These are phyloP conservation scores for Aphelinus atriplicis DNA, from an alignment of 1,140 invertebrate genomes.

Conservation along the genomic window DNA sequence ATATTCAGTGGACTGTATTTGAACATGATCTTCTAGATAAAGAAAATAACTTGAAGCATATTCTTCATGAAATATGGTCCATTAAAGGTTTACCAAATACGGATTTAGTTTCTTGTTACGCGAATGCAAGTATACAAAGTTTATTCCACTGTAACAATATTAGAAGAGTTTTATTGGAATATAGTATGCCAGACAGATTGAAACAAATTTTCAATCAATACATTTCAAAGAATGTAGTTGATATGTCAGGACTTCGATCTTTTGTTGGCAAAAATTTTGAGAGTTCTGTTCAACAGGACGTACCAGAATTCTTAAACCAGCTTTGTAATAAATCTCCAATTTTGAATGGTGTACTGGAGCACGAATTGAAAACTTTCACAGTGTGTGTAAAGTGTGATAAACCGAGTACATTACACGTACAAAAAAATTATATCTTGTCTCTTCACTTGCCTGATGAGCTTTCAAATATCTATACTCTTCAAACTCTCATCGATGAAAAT, in stretches of 20 bases:
- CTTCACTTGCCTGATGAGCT: background rate
- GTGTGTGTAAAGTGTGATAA: background rate
- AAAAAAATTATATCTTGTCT: constrained; percentile 1
- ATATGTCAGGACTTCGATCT: background rate
- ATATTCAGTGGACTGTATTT: constrained; percentile 2
- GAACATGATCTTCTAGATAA: constrained; percentile 1
- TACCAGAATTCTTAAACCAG: background rate
- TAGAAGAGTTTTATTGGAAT: background rate
- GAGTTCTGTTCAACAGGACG: background rate
- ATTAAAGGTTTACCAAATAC: constrained; percentile 32
- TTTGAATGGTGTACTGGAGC: background rate
- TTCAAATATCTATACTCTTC: background rate
- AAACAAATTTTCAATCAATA: constrained; percentile 3
- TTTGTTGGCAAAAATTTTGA: background rate
- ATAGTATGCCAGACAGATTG: too few species aligned
- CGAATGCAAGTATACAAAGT: constrained; percentile 40
- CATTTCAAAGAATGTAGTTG: background rate
- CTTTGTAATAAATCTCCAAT: background rate
- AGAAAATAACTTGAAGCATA: background rate
- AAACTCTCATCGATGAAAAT: constrained; percentile 2
- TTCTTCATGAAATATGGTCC: background rate
- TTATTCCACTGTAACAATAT: constrained; percentile 24
- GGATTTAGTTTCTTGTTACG: constrained; percentile 40
- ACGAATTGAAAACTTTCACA: background rate
- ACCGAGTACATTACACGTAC: background rate